phyloP scores from a whole-genome alignment of 2,113 vertebrate species.

The Dascyllus trimaculatus region DNA sequence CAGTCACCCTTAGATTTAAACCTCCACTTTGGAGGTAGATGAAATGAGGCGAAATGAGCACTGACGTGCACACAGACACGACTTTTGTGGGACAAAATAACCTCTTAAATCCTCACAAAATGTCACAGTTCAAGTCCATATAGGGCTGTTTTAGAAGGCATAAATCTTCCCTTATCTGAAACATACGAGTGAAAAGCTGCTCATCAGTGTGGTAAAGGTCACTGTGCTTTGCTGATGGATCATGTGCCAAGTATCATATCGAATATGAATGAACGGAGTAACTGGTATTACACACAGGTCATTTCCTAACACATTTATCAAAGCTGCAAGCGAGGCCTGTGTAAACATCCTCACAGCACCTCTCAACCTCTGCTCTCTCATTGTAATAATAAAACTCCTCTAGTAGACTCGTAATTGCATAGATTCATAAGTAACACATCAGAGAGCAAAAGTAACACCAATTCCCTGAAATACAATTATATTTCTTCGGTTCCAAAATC shows the following conservation, averaged over 20 bases:
- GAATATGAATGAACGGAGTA: constrained; percentile 49
- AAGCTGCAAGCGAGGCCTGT: constrained; percentile 2
- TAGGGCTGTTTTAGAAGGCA: constrained; percentile 21
- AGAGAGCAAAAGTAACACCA: constrained; percentile 6
- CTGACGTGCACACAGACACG: constrained; percentile 11
- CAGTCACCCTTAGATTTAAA: too few species aligned
- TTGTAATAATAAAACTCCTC: constrained; percentile 12
- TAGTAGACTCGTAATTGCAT: background rate
- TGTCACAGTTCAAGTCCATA: constrained; percentile 43
- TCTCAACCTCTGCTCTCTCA: background rate
- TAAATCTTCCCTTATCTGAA: constrained; percentile 50
- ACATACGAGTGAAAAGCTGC: constrained; percentile 41
- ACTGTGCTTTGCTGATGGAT: constrained; percentile 59
- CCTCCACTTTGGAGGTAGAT: background rate
- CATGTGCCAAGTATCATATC: constrained; percentile 39
- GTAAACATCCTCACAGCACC: constrained; percentile 33
- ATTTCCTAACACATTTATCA: constrained; percentile 58
- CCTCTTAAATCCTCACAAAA: constrained; percentile 41
- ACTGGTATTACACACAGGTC: constrained; percentile 50
- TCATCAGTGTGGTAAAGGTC: constrained; percentile 61
- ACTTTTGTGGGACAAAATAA: constrained; percentile 29
- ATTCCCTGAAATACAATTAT: constrained; percentile 8
- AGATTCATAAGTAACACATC: constrained; percentile 25
- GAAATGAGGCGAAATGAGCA: constrained; percentile 31
- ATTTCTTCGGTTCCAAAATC: constrained; percentile 19